Base-by-base conservation (phyloP, 2,888 invertebrate genomes). In the Cosmia trapezina region DNA sequence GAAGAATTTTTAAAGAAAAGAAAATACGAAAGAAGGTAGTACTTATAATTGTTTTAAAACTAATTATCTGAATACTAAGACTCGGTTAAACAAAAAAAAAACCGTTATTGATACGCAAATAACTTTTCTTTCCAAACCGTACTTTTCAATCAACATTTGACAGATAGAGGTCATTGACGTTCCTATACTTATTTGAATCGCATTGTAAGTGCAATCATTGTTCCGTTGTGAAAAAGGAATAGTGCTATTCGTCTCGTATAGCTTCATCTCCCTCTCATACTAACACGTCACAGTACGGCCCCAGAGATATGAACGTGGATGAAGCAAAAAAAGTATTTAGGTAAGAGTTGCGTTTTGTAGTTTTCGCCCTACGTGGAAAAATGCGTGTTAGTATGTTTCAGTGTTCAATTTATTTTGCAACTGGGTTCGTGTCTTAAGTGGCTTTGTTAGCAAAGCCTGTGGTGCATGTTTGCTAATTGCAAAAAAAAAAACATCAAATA, bases 401-500 rank as follows among this genome's bases (percentile, higher is more conserved):
- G 8, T 22, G 53, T 43, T 11, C 1, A 6, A 51, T 8, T 14
- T 14, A 33, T 19, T 37, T 22, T 47, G 17, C 1, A 49, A 43
- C 17, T 14, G 12, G 0, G 28, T 43, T 61, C 0, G 14, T 7
- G 37, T 14, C 0, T 19, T 19, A 51, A 37, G 19, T 47, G 53
- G n/a, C 47, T 64, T 47, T 0, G 19, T 56, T 1, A 63, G 64
- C 64, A 51, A 51, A 71, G 74, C 60, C 47, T 3, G 45, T 41
- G 19, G 43, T 73, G 73, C 43, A 17, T 12, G n/a, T 11, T 37
- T 37, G 33, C 2, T 1, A 4, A 33, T n/a, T 19, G 57, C 72
- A 28, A 49, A 57, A 41, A 57, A 41, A 11, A 71, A 71, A 2
- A 37, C 9, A 12, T 45, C 0, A 41, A 14, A 37, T 51, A 4